phyloP scores from a whole-genome alignment of 2,888 invertebrate genomes.

The Meghimatium bilineatum region DNA sequence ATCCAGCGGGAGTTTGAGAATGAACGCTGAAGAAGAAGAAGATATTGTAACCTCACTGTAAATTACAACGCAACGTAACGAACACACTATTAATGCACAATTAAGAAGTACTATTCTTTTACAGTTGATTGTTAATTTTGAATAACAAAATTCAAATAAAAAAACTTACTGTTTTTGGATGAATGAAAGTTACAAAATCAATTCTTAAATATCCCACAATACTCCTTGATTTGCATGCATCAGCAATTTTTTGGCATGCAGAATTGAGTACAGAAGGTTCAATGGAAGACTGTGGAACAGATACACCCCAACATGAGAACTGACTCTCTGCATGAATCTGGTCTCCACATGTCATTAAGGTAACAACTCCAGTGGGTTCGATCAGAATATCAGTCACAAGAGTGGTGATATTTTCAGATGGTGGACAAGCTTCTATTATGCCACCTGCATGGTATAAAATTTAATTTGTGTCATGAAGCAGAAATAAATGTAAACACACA shows the following conservation, averaged over 20 bases:
- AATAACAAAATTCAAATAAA: neutral
- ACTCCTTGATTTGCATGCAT: constrained; percentile 74
- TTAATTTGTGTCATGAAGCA: neutral
- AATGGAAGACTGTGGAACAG: constrained; percentile 76
- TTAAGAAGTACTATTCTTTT: too few relatives aligned
- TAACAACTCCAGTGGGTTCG: constrained; percentile 72
- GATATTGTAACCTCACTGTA: too few relatives aligned
- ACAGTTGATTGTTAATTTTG: too few relatives aligned
- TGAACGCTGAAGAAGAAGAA: too few relatives aligned
- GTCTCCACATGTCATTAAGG: constrained; percentile 73
- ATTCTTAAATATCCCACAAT: constrained; percentile 75
- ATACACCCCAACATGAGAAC: constrained; percentile 75
- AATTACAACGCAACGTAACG: too few relatives aligned
- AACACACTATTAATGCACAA: too few relatives aligned
- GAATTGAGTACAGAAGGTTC: constrained; percentile 73
- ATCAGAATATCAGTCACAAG: constrained; percentile 76
- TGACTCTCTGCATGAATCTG: constrained; percentile 76
- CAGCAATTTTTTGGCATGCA: constrained; percentile 70
- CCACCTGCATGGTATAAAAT: constrained; percentile 68
- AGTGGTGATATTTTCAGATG: constrained; percentile 75
- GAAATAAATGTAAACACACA: neutral
- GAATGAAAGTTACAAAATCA: constrained; percentile 77
- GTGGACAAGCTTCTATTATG: constrained; percentile 77
- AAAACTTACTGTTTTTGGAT: constrained; percentile 61
- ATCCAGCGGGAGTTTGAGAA: too few relatives aligned